These are phyloP conservation scores for Vombatus ursinus DNA, from an alignment of 2,113 vertebrate species.

Conservation along the genomic window DNA sequence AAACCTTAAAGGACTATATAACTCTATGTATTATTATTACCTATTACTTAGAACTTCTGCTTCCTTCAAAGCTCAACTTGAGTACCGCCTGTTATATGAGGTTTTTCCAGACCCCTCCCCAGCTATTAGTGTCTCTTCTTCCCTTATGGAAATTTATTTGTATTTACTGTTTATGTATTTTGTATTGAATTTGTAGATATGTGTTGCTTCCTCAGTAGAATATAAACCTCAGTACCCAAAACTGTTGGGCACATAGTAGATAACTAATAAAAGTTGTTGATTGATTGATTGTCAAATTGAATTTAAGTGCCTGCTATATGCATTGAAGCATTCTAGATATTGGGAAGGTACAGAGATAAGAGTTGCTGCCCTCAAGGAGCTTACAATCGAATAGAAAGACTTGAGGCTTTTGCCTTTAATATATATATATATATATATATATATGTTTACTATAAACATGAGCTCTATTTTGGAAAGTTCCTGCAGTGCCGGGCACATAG, in stretches of 20 bases:
- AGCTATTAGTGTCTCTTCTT: not conserved
- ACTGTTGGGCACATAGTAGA: not conserved
- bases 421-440: no score
- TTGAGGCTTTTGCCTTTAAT: not conserved
- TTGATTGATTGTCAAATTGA: not conserved
- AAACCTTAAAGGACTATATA: not conserved
- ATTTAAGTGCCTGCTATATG: not conserved
- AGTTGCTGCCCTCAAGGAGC: not conserved
- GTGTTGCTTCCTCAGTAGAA: not conserved
- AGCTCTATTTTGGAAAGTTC: slow-evolving; percentile 13
- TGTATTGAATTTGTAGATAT: not conserved
- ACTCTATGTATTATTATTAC: not conserved
- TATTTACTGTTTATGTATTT: not conserved
- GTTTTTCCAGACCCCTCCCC: not conserved
- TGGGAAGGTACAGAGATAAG: not conserved
- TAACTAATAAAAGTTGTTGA: not conserved
- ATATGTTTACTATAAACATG: not conserved
- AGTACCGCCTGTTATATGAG: not conserved
- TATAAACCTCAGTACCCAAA: not conserved
- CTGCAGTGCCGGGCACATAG: not conserved
- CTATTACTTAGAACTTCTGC: not conserved
- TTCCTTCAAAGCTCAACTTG: not conserved
- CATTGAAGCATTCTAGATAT: not conserved
- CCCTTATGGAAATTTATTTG: not conserved
- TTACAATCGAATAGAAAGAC: not conserved